phyloP scores from a whole-genome alignment of 2,888 invertebrate species.

The Aquatica leii region DNA sequence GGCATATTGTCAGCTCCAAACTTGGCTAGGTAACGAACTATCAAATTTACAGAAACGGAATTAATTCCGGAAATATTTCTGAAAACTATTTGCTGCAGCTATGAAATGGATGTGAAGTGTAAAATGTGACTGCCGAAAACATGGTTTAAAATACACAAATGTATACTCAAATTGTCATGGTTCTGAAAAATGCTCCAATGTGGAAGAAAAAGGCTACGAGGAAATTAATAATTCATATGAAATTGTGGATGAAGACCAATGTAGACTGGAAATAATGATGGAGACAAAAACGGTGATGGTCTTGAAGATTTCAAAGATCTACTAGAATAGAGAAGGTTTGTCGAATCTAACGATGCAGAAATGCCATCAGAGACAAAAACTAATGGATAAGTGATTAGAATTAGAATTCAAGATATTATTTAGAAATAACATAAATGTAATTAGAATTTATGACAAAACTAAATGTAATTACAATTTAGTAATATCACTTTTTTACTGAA shows the following conservation, averaged over 20 bases:
- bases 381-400: conserved; percentile 32
- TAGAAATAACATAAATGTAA: no score
- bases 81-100: conserved; percentile 21
- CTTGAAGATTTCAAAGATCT: no score
- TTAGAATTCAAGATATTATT: no score
- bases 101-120: conserved; percentile 37
- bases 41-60: conserved; percentile 37
- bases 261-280: no score
- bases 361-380: conserved; percentile 35
- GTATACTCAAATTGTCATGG: conserved; percentile 39
- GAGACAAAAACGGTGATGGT: no score
- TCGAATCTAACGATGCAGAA: no score
- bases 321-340: conserved; percentile 24
- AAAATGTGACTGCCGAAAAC: conserved; percentile 25
- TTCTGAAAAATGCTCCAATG: no score
- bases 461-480: no score
- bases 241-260: conserved; percentile 38
- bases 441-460: no score
- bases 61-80: conserved; percentile 39
- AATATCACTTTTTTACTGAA: no score
- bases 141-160: conserved; percentile 28
- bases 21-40: conserved; percentile 39
- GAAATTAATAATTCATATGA: conserved; percentile 40
- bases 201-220: no score
- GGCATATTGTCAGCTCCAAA: no score